Conservation (phyloP, 1,140 invertebrate species). For the Euwallacea similis region DNA sequence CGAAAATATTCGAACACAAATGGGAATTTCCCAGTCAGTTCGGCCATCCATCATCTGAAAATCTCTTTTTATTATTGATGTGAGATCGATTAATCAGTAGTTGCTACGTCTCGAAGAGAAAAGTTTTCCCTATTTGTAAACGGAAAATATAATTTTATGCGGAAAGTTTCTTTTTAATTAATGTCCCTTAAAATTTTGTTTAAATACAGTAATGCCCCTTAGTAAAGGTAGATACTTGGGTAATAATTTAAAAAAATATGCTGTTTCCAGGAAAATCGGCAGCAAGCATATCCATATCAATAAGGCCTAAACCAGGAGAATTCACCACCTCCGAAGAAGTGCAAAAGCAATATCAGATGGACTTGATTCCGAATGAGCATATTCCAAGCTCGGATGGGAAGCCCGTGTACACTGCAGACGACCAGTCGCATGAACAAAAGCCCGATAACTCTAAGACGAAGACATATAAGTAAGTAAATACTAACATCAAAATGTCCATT, state of each 20-base stretch:
- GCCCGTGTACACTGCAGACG: conserved; percentile 56
- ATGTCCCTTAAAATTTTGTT: too few relatives aligned
- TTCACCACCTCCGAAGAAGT: conserved; percentile 79
- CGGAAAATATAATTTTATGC: too few relatives aligned
- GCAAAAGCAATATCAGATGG: conserved; percentile 55
- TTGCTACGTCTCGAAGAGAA: too few relatives aligned
- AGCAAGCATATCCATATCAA: conserved; percentile 71
- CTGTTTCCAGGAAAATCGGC: conserved; percentile 58
- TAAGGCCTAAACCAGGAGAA: conserved; percentile 74
- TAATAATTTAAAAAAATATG: background rate
- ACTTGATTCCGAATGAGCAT: conserved; percentile 43
- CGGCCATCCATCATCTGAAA: too few relatives aligned
- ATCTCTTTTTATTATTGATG: too few relatives aligned
- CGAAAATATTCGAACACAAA: too few relatives aligned
- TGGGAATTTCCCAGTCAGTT: too few relatives aligned
- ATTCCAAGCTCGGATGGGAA: conserved; percentile 43
- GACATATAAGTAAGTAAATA: conserved; percentile 46
- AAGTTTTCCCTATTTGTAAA: too few relatives aligned
- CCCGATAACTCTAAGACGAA: conserved; percentile 57
- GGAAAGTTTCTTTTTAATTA: too few relatives aligned
- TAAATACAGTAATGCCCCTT: too few relatives aligned
- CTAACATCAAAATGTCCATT: background rate
- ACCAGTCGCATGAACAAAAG: conserved; percentile 65
- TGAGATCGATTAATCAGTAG: too few relatives aligned
- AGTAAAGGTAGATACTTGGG: background rate